Evolutionary conservation across 2,113 vertebrate species (phyloP).

Genomic region (Pangasianodon hypophthalmus): DNA sequence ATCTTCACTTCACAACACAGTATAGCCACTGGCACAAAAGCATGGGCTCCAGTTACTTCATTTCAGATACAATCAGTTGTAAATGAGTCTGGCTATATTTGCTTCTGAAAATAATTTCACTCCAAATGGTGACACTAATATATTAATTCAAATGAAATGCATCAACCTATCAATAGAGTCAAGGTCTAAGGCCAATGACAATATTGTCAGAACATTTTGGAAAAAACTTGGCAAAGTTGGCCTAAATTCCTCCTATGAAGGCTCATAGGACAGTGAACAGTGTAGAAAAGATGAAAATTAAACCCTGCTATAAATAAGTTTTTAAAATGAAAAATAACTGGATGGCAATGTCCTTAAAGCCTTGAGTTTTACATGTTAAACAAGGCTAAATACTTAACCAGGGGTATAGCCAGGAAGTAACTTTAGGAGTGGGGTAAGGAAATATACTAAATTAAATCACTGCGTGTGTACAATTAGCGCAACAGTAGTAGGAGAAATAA

Average conservation of each 20-base stretch:
- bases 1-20: neutral
- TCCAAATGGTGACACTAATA: slow-evolving; percentile 54
- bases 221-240: slow-evolving; percentile 30
- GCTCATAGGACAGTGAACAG: neutral
- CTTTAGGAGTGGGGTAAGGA: neutral
- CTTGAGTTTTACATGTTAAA: neutral
- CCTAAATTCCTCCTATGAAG: slow-evolving; percentile 49
- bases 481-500: neutral
- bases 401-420: neutral
- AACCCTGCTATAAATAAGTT: neutral
- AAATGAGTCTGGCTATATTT: neutral
- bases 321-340: neutral
- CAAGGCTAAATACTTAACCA: neutral
- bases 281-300: slow-evolving; percentile 10
- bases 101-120: slow-evolving; percentile 45
- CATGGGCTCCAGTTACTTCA: neutral
- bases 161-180: neutral
- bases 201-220: neutral
- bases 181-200: neutral
- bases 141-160: slow-evolving; percentile 30
- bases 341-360: neutral
- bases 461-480: neutral
- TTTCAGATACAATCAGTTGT: neutral
- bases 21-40: neutral
- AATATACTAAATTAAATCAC: neutral